Conservation (phyloP, 2,888 invertebrate genomes). For the Buathra laborator region DNA sequence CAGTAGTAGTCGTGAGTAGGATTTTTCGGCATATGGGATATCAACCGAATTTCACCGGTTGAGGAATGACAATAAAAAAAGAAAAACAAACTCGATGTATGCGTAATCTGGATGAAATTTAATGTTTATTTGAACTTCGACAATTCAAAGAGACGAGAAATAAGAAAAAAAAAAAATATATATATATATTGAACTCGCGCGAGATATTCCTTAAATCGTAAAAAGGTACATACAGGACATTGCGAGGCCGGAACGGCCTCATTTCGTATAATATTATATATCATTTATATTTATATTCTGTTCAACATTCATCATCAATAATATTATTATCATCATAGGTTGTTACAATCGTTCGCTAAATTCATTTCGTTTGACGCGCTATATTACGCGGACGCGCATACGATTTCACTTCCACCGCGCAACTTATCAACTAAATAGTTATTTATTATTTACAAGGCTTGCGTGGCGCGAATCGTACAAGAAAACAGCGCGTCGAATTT, state of each 20-base stretch:
- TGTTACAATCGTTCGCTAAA: conserved; percentile 44
- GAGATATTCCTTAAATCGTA: conserved; percentile 71
- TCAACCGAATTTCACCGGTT: background rate
- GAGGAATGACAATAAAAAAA: background rate
- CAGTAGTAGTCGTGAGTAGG: background rate
- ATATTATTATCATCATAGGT: conserved; percentile 45
- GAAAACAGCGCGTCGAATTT: conserved; percentile 51
- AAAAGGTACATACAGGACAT: conserved; percentile 76
- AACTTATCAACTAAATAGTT: background rate
- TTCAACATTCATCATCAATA: conserved; percentile 55
- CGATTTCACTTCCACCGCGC: background rate
- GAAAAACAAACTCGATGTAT: conserved; percentile 19
- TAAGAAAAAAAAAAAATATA: conserved; percentile 25
- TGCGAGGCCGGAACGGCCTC: conserved; percentile 47
- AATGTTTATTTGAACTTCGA: conserved; percentile 62
- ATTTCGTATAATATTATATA: conserved; percentile 63
- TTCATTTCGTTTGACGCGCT: background rate
- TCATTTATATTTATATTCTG: conserved; percentile 64
- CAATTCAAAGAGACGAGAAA: conserved; percentile 42
- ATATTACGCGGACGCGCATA: background rate
- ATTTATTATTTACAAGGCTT: conserved; percentile 56
- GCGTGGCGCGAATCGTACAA: conserved; percentile 57
- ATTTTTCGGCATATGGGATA: background rate
- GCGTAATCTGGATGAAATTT: conserved; percentile 49
- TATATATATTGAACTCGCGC: conserved; percentile 49